phyloP scores from a whole-genome alignment of 2,888 invertebrate species.

The Crematogaster levior region DNA sequence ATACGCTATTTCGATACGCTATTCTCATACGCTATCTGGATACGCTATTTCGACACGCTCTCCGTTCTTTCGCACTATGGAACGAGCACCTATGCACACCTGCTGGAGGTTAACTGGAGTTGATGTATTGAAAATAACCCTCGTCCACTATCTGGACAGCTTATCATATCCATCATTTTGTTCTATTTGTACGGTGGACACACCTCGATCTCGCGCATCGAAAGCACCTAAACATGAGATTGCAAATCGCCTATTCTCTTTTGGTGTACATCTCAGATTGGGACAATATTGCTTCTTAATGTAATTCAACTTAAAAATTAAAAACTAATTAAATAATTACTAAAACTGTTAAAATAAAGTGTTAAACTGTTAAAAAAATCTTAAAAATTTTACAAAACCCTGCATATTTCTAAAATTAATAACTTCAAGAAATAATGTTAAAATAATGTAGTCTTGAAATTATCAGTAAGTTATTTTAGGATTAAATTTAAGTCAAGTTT shows the following conservation, averaged over 20 bases:
- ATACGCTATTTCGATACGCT: too few relatives aligned
- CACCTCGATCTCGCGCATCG: conserved; percentile 43
- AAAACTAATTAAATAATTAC: not conserved
- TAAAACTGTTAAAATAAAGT: not conserved
- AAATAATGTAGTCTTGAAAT: conserved; percentile 6
- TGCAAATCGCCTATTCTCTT: conserved; percentile 38
- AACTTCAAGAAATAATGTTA: not conserved
- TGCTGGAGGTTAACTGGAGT: conserved; percentile 69
- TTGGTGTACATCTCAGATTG: not conserved
- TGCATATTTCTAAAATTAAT: not conserved
- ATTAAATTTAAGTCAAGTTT: conserved; percentile 44
- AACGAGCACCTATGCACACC: conserved; percentile 41
- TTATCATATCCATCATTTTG: conserved; percentile 78
- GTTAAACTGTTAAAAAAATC: not conserved
- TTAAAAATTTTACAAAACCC: not conserved
- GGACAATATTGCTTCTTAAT: not conserved
- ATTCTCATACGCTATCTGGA: too few relatives aligned
- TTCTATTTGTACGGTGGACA: conserved; percentile 71
- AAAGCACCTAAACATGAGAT: conserved; percentile 51
- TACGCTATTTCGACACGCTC: too few relatives aligned
- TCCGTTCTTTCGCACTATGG: not conserved
- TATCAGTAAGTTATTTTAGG: conserved; percentile 22
- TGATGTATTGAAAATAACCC: conserved; percentile 79
- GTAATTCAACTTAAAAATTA: too few relatives aligned
- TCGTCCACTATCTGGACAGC: conserved; percentile 76